Evolutionary conservation across 2,797 vertebrate genomes (phyloP).

Genomic region (Myotis vivesi): DNA sequence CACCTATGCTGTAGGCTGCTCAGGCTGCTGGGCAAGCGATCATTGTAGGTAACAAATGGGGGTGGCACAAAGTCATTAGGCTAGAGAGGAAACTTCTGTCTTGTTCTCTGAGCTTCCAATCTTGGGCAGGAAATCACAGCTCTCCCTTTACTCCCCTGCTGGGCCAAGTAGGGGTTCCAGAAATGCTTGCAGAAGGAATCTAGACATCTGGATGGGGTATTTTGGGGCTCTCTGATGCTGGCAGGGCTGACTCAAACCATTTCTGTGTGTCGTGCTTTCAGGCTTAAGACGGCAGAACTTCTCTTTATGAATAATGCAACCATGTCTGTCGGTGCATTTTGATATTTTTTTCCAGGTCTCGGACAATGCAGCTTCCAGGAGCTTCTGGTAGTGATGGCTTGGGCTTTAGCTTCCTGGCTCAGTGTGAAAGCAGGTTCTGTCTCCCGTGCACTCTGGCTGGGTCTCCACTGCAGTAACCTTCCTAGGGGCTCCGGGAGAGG

Average conservation of each 20-base stretch:
- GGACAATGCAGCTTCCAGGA: background rate
- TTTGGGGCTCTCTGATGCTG: background rate
- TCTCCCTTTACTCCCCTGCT: rapidly evolving
- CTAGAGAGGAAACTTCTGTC: background rate
- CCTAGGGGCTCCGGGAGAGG: background rate
- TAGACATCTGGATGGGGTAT: background rate
- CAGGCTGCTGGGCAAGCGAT: background rate
- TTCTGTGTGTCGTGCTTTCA: rapidly evolving
- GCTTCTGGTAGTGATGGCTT: background rate
- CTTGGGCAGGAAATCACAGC: background rate
- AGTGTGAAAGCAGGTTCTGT: background rate
- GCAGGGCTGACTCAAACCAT: background rate
- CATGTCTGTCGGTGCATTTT: rapidly evolving
- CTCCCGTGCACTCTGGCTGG: background rate
- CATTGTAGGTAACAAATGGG: background rate
- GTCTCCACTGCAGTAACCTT: background rate
- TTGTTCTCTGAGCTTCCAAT: background rate
- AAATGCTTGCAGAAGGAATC: background rate
- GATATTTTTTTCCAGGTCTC: background rate
- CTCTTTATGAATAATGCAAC: background rate
- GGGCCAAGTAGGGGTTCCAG: background rate
- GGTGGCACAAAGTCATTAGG: background rate
- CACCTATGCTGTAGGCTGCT: too few relatives aligned
- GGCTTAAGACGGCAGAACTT: background rate
- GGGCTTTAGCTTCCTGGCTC: background rate